Percentiles rank a stretch among this genome's conserved stretches.
These are phyloP conservation scores for Mustela nigripes DNA, from an alignment of 2,113 vertebrate genomes.

Conservation along the genomic window DNA sequence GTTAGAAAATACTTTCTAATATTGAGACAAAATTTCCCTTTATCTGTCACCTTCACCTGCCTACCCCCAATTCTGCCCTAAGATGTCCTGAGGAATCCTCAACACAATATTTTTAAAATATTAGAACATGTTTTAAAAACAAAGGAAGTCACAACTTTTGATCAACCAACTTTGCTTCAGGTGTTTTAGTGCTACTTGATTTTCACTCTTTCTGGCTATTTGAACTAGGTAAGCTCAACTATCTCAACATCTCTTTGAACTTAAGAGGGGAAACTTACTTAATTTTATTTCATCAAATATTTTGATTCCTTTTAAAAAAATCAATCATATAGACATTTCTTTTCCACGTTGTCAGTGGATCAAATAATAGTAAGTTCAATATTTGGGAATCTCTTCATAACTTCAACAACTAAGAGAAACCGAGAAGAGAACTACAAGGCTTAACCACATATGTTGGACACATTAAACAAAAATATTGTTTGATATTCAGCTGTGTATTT, in stretches of 20 bases:
- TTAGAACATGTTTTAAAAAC: background rate
- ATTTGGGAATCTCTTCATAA: background rate
- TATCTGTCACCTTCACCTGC: background rate
- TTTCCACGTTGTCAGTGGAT: background rate
- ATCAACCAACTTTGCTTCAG: background rate
- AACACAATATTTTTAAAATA: background rate
- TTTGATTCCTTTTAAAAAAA: background rate
- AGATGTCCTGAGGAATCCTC: background rate
- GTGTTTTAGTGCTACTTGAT: background rate
- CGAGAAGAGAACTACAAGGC: background rate
- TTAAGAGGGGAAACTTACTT: background rate
- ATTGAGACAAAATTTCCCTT: background rate
- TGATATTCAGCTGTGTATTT: background rate
- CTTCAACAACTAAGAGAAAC: background rate
- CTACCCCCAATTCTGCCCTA: background rate
- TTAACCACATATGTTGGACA: background rate
- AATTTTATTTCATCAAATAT: background rate
- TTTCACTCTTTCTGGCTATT: background rate
- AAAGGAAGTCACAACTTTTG: background rate
- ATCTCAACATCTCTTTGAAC: background rate
- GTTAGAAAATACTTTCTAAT: background rate
- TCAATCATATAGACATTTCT: background rate
- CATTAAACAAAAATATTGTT: background rate
- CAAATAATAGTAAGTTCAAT: background rate
- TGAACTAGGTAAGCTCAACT: background rate